phyloP scores from a whole-genome alignment of 2,113 vertebrate genomes.

The Rhea americana region DNA sequence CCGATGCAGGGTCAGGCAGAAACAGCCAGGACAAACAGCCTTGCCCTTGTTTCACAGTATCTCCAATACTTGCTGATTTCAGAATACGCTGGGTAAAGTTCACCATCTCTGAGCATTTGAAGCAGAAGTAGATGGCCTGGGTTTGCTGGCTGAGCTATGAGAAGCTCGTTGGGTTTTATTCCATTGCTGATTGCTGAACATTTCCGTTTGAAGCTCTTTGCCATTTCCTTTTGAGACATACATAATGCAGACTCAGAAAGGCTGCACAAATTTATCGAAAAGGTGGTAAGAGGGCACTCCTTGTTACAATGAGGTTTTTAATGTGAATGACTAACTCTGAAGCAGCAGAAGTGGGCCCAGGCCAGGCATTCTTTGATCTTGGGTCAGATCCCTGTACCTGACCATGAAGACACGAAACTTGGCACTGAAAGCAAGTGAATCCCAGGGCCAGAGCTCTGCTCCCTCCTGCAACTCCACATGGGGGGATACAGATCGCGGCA shows the following conservation, averaged over 20 bases:
- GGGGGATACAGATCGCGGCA: not conserved
- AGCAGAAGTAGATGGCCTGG: not conserved
- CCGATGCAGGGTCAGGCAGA: not conserved
- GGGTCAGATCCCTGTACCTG: not conserved
- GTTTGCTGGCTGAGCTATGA: not conserved
- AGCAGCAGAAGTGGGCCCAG: not conserved
- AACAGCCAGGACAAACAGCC: not conserved
- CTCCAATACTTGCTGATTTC: not conserved
- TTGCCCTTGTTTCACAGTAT: not conserved
- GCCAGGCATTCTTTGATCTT: not conserved
- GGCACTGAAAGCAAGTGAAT: not conserved
- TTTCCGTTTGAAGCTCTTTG: slow-evolving; percentile 2
- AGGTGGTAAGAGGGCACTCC: not conserved
- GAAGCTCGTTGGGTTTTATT: not conserved
- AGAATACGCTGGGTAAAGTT: not conserved
- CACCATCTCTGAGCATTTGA: not conserved
- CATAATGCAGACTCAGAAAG: not conserved
- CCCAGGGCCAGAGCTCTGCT: fast-evolving
- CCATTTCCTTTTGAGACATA: not conserved
- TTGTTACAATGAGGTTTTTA: not conserved
- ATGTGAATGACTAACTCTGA: not conserved
- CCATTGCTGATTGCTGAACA: not conserved
- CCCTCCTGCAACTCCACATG: not conserved
- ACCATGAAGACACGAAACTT: not conserved
- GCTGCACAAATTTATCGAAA: not conserved